Evolutionary conservation across 2,113 vertebrate genomes (phyloP).

Genomic region (Sturnus vulgaris): DNA sequence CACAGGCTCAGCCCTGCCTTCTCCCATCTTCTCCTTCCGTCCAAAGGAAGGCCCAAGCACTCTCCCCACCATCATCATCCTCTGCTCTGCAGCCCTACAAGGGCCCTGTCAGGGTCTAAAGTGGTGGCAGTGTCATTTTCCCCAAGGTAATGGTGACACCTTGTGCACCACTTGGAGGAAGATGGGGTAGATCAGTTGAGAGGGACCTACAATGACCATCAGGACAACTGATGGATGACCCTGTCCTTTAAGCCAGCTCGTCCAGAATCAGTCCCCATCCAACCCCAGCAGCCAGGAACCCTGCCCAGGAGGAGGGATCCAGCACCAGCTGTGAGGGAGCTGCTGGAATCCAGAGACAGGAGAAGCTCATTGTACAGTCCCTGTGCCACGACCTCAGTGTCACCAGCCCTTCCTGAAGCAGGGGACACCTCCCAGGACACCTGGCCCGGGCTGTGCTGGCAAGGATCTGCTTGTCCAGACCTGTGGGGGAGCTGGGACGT

Average conservation of each 20-base stretch:
- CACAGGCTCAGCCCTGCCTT: neutral
- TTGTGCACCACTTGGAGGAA: neutral
- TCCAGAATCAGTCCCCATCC: neutral
- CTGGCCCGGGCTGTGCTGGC: neutral
- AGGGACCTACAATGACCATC: neutral
- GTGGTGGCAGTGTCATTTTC: neutral
- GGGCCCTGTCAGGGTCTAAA: neutral
- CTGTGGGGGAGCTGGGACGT: neutral
- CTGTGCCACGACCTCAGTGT: rapidly evolving
- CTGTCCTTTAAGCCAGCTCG: neutral
- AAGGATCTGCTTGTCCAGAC: neutral
- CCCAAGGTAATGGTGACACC: neutral
- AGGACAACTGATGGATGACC: neutral
- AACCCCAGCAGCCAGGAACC: neutral
- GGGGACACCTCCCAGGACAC: neutral
- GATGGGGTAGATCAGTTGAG: neutral
- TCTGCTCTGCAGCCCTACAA: neutral
- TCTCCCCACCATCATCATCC: neutral
- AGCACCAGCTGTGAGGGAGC: neutral
- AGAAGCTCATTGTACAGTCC: neutral
- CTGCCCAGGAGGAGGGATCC: neutral
- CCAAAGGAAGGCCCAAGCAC: neutral
- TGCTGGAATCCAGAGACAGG: neutral
- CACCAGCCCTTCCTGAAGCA: neutral
- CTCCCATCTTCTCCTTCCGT: neutral